These are phyloP conservation scores for Tenualosa thibaudeaui DNA, from an alignment of 2,797 vertebrate genomes.

Conservation along the genomic window DNA sequence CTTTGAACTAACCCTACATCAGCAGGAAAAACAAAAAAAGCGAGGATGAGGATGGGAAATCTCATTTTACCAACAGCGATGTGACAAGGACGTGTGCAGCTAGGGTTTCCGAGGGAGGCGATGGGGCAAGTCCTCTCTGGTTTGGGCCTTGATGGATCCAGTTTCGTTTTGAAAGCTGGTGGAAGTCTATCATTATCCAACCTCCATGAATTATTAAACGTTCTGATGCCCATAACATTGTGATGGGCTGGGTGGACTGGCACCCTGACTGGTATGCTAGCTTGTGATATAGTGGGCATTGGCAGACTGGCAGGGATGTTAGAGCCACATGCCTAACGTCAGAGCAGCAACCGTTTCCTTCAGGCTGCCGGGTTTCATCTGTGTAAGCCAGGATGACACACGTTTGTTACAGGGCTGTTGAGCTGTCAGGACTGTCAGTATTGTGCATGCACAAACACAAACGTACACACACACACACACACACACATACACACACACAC, in stretches of 20 bases:
- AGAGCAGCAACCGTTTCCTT: slow-evolving; percentile 56
- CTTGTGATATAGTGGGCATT: background rate
- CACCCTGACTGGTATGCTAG: slow-evolving; percentile 16
- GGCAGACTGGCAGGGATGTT: background rate
- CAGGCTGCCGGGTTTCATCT: slow-evolving; percentile 64
- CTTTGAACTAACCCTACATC: background rate
- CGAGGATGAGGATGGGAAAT: background rate
- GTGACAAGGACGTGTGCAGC: background rate
- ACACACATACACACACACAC: background rate
- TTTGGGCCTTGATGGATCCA: slow-evolving; percentile 42
- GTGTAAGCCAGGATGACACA: slow-evolving; percentile 60
- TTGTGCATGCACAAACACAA: background rate
- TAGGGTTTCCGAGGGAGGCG: background rate
- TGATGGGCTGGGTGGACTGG: slow-evolving; percentile 24
- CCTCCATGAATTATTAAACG: slow-evolving; percentile 66
- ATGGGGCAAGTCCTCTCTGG: slow-evolving; percentile 30
- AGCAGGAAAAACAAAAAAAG: background rate
- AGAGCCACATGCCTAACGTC: slow-evolving; percentile 50
- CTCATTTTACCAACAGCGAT: slow-evolving; percentile 10
- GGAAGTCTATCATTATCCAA: slow-evolving; percentile 45
- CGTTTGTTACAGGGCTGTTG: slow-evolving; percentile 66
- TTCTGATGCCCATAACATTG: slow-evolving; percentile 56
- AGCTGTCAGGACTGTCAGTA: slow-evolving; percentile 63
- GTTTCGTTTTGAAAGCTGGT: slow-evolving; percentile 36
- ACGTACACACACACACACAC: background rate